Evolutionary conservation across 2,113 vertebrate genomes (phyloP).

Genomic region (Natator depressus): DNA sequence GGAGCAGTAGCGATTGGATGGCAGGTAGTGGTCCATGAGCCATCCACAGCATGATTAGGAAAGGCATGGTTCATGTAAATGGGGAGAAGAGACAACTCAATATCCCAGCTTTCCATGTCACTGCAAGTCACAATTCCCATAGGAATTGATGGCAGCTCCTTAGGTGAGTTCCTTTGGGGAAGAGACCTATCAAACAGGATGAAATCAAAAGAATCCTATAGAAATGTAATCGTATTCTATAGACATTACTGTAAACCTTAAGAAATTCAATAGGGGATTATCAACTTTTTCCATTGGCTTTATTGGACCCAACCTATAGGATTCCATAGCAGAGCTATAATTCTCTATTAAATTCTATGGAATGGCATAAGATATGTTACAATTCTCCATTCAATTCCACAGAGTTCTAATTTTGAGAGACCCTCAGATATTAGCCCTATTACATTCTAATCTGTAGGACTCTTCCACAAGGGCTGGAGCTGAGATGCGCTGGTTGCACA

Average conservation of each 20-base stretch:
- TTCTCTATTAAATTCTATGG: background rate
- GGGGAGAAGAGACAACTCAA: background rate
- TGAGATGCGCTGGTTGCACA: background rate
- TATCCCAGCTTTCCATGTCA: accelerated
- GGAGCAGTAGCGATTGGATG: accelerated
- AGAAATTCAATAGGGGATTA: background rate
- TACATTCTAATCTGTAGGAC: background rate
- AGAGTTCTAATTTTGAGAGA: background rate
- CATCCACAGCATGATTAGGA: accelerated
- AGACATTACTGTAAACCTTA: background rate
- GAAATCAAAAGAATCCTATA: accelerated
- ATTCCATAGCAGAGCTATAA: background rate
- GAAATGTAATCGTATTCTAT: background rate
- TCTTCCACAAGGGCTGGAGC: background rate
- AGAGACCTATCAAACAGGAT: background rate
- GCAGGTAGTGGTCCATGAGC: background rate
- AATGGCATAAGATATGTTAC: background rate
- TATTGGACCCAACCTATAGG: background rate
- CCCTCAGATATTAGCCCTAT: background rate
- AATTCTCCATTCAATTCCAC: background rate
- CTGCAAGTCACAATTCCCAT: background rate
- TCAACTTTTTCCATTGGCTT: background rate
- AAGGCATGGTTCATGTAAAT: background rate
- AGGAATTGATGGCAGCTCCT: background rate
- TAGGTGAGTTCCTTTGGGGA: background rate